A percentile compares a stretch with the other conserved stretches of the same genome.
phyloP scores from a whole-genome alignment of 2,113 vertebrate genomes.

The Periophthalmodon schlosseri region DNA sequence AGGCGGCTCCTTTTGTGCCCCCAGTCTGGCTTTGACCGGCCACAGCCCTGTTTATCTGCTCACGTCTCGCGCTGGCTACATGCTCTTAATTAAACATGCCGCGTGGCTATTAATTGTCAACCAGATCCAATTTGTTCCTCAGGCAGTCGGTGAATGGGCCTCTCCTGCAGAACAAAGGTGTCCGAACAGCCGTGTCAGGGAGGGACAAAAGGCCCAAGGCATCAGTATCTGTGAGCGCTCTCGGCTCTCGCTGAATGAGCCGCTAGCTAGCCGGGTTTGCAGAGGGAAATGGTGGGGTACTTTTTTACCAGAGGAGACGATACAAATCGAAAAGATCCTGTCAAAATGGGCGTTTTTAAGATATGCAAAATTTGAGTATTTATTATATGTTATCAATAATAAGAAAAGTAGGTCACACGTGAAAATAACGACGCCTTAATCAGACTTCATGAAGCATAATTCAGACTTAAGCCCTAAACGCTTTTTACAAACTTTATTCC shows the following conservation, averaged over 20 bases:
- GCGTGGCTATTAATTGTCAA: conserved; percentile 78
- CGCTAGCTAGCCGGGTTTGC: conserved; percentile 50
- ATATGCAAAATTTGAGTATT: background rate
- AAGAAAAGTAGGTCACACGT: too few relatives aligned
- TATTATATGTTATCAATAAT: too few relatives aligned
- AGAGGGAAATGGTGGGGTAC: conserved; percentile 42
- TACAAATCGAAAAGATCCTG: background rate
- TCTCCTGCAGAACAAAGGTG: conserved; percentile 72
- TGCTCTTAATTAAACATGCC: conserved; percentile 80
- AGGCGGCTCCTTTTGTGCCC: conserved; percentile 71
- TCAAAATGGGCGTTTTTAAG: background rate
- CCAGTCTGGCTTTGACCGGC: conserved; percentile 64
- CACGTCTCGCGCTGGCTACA: conserved; percentile 64
- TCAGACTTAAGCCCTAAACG: too few relatives aligned
- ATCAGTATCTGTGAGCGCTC: conserved; percentile 53
- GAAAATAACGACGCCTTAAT: too few relatives aligned
- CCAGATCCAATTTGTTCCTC: conserved; percentile 78
- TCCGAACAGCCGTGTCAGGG: conserved; percentile 71
- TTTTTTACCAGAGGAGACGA: background rate
- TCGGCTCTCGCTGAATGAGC: conserved; percentile 53
- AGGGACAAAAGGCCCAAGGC: conserved; percentile 66
- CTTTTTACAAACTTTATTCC: too few relatives aligned
- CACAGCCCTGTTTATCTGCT: conserved; percentile 74
- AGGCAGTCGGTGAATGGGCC: conserved; percentile 67
- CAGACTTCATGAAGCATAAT: too few relatives aligned